Evolutionary conservation across 2,797 vertebrate species (phyloP).

Genomic region (Glossophaga mutica): DNA sequence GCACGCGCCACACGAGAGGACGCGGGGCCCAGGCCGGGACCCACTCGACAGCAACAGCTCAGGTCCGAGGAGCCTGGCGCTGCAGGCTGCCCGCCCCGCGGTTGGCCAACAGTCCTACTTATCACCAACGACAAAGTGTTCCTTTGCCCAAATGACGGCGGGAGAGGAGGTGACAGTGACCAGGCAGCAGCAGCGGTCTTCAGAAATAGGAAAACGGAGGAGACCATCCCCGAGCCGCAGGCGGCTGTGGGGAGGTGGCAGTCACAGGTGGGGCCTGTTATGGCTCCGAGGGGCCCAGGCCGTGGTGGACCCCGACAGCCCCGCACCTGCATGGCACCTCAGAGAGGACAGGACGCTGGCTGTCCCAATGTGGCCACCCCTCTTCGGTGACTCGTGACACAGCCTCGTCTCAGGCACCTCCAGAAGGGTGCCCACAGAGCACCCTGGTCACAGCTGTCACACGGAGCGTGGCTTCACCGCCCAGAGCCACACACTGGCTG

Average conservation of each 20-base stretch:
- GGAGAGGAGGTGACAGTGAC: not conserved
- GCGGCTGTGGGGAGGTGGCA: not conserved
- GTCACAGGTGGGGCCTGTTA: not conserved
- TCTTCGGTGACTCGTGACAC: not conserved
- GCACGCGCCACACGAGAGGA: fast-evolving
- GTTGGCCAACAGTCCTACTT: fast-evolving
- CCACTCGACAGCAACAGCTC: not conserved
- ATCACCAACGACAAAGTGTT: too few species aligned
- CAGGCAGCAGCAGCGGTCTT: not conserved
- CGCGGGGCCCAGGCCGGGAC: not conserved
- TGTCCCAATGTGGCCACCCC: not conserved
- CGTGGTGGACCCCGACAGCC: not conserved
- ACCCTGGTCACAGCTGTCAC: not conserved
- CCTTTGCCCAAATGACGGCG: too few species aligned
- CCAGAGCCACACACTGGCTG: not conserved
- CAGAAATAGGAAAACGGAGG: not conserved
- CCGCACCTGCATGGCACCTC: fast-evolving
- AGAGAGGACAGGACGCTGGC: too few species aligned
- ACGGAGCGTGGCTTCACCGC: not conserved
- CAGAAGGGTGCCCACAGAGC: not conserved
- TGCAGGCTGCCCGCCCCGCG: not conserved
- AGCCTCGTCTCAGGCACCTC: not conserved
- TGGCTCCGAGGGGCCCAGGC: not conserved
- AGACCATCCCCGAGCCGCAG: not conserved
- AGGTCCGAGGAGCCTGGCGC: fast-evolving